These are phyloP conservation scores for Aurelia aurita complex sp. Pacific DNA, from an alignment of 30 jellyfish, hydroid and myxozoan species.

Conservation along the genomic window DNA sequence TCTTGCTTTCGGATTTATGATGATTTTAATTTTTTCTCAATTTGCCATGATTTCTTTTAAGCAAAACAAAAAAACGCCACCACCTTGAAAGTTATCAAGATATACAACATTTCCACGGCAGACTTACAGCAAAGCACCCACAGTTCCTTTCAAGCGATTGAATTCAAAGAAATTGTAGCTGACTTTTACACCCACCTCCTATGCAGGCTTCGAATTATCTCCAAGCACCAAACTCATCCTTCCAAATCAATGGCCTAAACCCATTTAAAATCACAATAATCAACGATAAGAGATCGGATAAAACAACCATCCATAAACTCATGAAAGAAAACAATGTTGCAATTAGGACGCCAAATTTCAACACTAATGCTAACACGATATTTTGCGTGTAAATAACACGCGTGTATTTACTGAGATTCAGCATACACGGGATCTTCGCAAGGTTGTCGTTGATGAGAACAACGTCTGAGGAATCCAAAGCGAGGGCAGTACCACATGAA, in stretches of 20 bases:
- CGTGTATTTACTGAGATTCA: slow-evolving; percentile 28
- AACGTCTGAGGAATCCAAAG: slow-evolving; percentile 72
- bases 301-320: slow-evolving; percentile 59
- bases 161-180: too few relatives aligned
- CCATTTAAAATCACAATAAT: slow-evolving; percentile 62
- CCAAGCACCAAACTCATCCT: not conserved
- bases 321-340: slow-evolving; percentile 13
- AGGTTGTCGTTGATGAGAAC: slow-evolving; percentile 68
- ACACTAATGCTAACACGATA: slow-evolving; percentile 27
- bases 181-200: too few relatives aligned
- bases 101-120: too few relatives aligned
- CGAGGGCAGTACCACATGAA: slow-evolving; percentile 64
- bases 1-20: too few relatives aligned
- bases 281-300: slow-evolving; percentile 62
- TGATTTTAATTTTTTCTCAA: too few relatives aligned
- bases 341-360: slow-evolving; percentile 35
- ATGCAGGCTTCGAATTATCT: not conserved
- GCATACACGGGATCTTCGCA: slow-evolving; percentile 31
- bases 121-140: too few relatives aligned
- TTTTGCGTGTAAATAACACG: slow-evolving; percentile 59
- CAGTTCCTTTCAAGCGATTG: too few relatives aligned
- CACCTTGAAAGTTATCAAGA: too few relatives aligned
- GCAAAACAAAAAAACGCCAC: too few relatives aligned
- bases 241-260: slow-evolving; percentile 59
- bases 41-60: too few relatives aligned